Percentiles rank a stretch among this genome's conserved stretches.
Evolutionary conservation across 2,113 vertebrate species (phyloP).

Genomic region (Entelurus aequoreus): DNA sequence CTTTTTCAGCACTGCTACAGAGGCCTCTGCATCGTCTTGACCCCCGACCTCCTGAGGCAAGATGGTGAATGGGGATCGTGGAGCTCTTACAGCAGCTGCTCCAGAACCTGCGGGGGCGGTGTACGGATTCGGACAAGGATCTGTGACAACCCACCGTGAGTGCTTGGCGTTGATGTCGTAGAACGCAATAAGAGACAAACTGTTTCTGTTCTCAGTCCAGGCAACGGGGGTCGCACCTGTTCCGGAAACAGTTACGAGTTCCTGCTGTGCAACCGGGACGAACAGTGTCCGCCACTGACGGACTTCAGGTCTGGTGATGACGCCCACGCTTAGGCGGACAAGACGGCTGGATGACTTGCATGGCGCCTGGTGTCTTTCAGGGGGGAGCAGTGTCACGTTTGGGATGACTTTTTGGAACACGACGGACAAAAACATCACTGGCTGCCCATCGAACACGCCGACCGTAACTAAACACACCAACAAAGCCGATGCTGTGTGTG

Average conservation of each 20-base stretch:
- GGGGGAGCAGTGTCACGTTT: constrained; percentile 88
- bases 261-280: constrained; percentile 84
- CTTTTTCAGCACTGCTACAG: constrained; percentile 88
- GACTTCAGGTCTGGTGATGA: constrained; percentile 77
- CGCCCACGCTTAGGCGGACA: not conserved
- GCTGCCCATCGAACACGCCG: constrained; percentile 86
- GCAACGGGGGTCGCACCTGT: constrained; percentile 89
- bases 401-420: constrained; percentile 86
- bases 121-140: constrained; percentile 83
- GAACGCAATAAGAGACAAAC: constrained; percentile 14
- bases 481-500: not conserved
- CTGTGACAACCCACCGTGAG: constrained; percentile 92
- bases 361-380: constrained; percentile 28
- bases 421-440: constrained; percentile 86
- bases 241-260: constrained; percentile 88
- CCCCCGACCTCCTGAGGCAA: constrained; percentile 86
- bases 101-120: constrained; percentile 87
- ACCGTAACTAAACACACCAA: constrained; percentile 71
- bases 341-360: not conserved
- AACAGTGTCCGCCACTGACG: constrained; percentile 75
- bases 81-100: constrained; percentile 88
- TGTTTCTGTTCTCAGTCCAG: constrained; percentile 71
- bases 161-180: constrained; percentile 27
- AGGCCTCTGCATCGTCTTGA: constrained; percentile 91
- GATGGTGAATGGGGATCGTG: constrained; percentile 91